These are phyloP conservation scores for Temnothorax rugatulus DNA, from an alignment of 2,888 invertebrate genomes.

Conservation along the genomic window DNA sequence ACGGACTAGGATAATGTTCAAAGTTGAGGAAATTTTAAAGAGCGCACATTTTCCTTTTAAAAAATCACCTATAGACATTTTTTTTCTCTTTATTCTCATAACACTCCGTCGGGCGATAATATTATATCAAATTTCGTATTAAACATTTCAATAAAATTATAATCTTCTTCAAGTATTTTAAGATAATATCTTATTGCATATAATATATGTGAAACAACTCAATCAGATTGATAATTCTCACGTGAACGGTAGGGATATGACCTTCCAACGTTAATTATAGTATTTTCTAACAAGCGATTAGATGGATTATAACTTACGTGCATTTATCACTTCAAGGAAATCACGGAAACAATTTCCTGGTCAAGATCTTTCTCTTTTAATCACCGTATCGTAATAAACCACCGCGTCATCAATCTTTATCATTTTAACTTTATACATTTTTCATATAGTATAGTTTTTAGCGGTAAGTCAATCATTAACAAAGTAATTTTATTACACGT, in stretches of 20 bases:
- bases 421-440: conserved; percentile 8
- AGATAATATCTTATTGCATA: background rate
- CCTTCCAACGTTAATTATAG: conserved; percentile 44
- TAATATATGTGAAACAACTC: background rate
- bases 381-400: conserved; percentile 4
- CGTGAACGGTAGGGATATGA: background rate
- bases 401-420: conserved; percentile 14
- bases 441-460: background rate
- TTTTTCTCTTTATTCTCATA: background rate
- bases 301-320: conserved; percentile 24
- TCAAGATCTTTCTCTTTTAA: conserved; percentile 46
- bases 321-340: conserved; percentile 50
- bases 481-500: background rate
- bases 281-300: conserved; percentile 37
- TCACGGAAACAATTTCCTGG: conserved; percentile 30
- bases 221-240: background rate
- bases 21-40: background rate
- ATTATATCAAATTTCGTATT: background rate
- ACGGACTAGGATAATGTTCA: background rate
- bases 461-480: background rate
- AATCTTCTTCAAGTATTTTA: background rate
- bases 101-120: background rate
- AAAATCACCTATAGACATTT: background rate
- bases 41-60: background rate
- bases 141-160: background rate